Base-by-base conservation (phyloP, 2,797 vertebrate species). In the Cryptoblepharus egeriae region DNA sequence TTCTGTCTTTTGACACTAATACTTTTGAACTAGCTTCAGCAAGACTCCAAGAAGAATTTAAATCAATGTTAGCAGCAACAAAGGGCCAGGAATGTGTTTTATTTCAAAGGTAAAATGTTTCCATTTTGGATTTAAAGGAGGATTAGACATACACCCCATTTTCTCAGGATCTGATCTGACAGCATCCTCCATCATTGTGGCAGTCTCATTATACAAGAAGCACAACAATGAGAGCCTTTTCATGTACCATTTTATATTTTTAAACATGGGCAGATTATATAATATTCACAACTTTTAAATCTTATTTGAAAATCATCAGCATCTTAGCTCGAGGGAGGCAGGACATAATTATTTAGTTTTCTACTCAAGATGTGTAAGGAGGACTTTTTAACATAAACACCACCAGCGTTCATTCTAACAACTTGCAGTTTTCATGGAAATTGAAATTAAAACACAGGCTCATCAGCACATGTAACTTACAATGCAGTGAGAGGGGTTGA, bases 1-100 rank as follows among this genome's bases (percentile, higher is more conserved):
- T 79, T 83, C 0, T 68, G 89, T 83, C 68, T 78, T 67, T 79
- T 92, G 82, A 92, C 69, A 82, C 76, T 91, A 89, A 88, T 80
- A 68, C n/a, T n/a, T n/a, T n/a, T 30, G 76, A 88, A 80, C 68
- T 84, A 85, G 67, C 85, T 92, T 85, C 3, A 76, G 68, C 60
- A 84, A 80, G 72, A 67, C 81, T 75, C 61, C 79, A 92, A 89
- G 28, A 86, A 73, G 58, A 87, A 89, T 90, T 30, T 90, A 84
- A 92, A 87, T 86, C 72, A 88, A 42, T 85, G 39, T 81, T 87
- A 80, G 24, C 28, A 89, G 65, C 74, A 89, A 67, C 71, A 90
- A 75, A 92, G 83, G 61, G 79, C 32, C 58, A 86, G 86, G 71
- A 81, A 83, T 88, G 52, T 74, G 52, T 86, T 87, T 77, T 80